Base-by-base conservation (phyloP, 64 coral and sea anemone species). In the Pocillopora verrucosa region DNA sequence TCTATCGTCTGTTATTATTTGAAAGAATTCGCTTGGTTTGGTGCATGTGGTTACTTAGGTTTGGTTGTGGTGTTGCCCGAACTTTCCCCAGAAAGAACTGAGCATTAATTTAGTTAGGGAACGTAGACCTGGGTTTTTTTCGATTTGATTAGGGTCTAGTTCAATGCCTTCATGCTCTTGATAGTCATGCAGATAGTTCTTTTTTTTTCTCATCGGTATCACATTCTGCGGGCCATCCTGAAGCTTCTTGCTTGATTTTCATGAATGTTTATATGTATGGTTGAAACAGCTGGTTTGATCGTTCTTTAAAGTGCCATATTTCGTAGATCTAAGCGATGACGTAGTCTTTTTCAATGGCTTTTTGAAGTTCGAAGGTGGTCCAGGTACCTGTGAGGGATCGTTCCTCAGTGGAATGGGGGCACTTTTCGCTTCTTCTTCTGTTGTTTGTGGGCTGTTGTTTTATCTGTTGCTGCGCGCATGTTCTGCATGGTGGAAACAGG, bases 291-390 rank as follows among this genome's bases (percentile, higher is more conserved):
- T 19, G 14, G 5, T 11, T 68, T 68, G 15, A 17, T 68, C 65
- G 15, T 17, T 22, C 22, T 19, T 17, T 14, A 22, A 17, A 68
- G 10, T 68, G 13, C 65, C 65, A 68, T 5, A 68, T 19, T 22
- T 68, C 20, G 16, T 17, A 22, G 16, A 68, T 60, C 0, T 15
- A 15, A 60, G 74, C 16, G 0, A 87, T 5, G 0, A 5, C 0
- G 20, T 92, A 92, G 1, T 81, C 90, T 36, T 17, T 36, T 9
- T 76, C 36, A 3, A 92, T 16, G 0, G 84, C 91, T 16, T 74
- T 61, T 2, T 64, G 12, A 61, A 87, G 15, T 74, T 92, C 84
- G 1, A 51, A 65, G 2, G 90, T 72, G 1, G 56, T 22, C 82
- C 83, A 92, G 2, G 7, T 26, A 1, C 90, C 90, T 10, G 45